Evolutionary conservation across 2,888 invertebrate species (phyloP).

Genomic region (Criorhina ranunculi): DNA sequence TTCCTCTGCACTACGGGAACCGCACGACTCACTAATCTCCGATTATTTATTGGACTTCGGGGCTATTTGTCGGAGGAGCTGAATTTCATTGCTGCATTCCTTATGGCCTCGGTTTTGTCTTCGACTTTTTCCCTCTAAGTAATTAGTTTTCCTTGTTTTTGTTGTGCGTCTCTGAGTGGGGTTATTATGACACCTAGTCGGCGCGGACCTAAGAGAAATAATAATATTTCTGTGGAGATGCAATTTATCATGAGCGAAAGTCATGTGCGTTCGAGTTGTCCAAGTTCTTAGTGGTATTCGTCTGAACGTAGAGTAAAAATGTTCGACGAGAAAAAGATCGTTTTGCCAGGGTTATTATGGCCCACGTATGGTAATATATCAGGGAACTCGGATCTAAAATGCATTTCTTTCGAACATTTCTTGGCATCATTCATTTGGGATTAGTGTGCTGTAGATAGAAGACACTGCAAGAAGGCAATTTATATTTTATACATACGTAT

Average conservation of each 20-base stretch:
- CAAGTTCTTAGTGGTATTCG: conserved; percentile 47
- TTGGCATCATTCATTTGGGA: conserved; percentile 66
- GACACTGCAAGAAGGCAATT: conserved; percentile 6
- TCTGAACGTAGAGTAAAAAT: conserved; percentile 39
- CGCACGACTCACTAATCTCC: conserved; percentile 73
- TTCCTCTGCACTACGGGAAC: conserved; percentile 43
- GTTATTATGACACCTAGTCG: conserved; percentile 70
- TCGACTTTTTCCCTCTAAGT: conserved; percentile 42
- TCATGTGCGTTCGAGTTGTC: conserved; percentile 55
- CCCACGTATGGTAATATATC: conserved; percentile 74
- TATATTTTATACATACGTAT: conserved; percentile 1
- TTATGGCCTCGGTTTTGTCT: conserved; percentile 35
- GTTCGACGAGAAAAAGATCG: conserved; percentile 47
- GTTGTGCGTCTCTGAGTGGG: conserved; percentile 29
- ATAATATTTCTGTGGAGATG: conserved; percentile 43
- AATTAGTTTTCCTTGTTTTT: conserved; percentile 53
- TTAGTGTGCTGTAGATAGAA: conserved; percentile 30
- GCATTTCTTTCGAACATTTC: conserved; percentile 43
- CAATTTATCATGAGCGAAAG: conserved; percentile 66
- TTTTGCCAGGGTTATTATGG: conserved; percentile 57
- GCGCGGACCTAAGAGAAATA: conserved; percentile 51
- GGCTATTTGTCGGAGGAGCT: conserved; percentile 66
- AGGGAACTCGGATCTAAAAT: conserved; percentile 65
- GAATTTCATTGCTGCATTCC: conserved; percentile 59
- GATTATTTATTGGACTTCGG: conserved; percentile 74